Conservation (phyloP, 2,113 vertebrate genomes). For the Ceyx cyanopectus region DNA sequence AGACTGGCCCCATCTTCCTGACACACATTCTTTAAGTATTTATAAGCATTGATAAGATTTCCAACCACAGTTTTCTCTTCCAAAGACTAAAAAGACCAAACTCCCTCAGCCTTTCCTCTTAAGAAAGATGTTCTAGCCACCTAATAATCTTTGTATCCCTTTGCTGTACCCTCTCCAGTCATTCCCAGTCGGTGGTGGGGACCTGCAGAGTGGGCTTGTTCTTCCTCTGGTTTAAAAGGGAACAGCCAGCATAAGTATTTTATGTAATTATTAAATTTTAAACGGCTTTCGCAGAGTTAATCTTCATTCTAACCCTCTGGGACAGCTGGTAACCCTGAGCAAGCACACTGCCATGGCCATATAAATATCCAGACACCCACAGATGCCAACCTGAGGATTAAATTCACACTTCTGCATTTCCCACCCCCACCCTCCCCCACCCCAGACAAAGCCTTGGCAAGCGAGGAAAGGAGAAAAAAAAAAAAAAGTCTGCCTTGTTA, state of each 20-base stretch:
- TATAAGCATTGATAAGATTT: too few species aligned
- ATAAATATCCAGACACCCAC: conserved; percentile 31
- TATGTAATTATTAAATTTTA: conserved; percentile 49
- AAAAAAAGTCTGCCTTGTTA: not conserved
- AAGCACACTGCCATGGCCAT: not conserved
- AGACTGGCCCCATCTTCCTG: too few species aligned
- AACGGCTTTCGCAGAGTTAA: not conserved
- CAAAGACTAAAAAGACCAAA: too few species aligned
- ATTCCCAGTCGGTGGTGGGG: not conserved
- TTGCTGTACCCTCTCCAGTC: too few species aligned
- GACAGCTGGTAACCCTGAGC: conserved; percentile 51
- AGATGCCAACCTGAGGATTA: conserved; percentile 13
- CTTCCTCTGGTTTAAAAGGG: not conserved
- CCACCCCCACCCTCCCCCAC: not conserved
- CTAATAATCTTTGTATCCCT: too few species aligned
- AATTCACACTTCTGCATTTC: not conserved
- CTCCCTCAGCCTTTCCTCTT: too few species aligned
- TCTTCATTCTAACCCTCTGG: conserved; percentile 15
- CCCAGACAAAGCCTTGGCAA: not conserved
- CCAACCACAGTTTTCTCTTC: too few species aligned
- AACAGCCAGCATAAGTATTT: not conserved
- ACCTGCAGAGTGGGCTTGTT: not conserved
- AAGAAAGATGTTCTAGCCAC: too few species aligned
- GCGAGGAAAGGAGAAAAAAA: fast-evolving
- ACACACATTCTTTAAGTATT: too few species aligned